phyloP scores from a whole-genome alignment of 1,140 invertebrate species.

The Eciton burchellii region DNA sequence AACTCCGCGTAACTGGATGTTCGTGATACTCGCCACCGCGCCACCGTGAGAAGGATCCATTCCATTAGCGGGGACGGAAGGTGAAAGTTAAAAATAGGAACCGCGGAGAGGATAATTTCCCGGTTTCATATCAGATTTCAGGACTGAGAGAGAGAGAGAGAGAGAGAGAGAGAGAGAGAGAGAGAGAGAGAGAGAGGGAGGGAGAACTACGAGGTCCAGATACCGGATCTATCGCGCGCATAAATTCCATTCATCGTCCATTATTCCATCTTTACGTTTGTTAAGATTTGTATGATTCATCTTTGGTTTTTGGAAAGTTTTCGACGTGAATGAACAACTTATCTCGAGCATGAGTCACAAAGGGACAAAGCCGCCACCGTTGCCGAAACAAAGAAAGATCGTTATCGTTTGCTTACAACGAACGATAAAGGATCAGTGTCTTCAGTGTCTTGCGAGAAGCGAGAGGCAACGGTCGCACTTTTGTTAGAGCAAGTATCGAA shows the following conservation, averaged over 20 bases:
- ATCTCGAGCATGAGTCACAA: too few relatives aligned
- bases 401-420: too few relatives aligned
- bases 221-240: constrained; percentile 17
- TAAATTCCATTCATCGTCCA: background rate
- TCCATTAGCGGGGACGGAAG: constrained; percentile 13
- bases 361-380: too few relatives aligned
- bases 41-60: background rate
- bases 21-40: constrained; percentile 5
- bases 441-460: too few relatives aligned
- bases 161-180: too few relatives aligned
- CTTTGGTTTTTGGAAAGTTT: too few relatives aligned
- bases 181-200: background rate
- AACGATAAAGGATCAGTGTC: too few relatives aligned
- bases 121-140: constrained; percentile 26
- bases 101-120: background rate
- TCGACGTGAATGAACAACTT: too few relatives aligned
- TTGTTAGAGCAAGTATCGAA: too few relatives aligned
- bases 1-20: constrained; percentile 15
- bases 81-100: constrained; percentile 9
- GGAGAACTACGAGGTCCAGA: constrained; percentile 31
- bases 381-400: too few relatives aligned
- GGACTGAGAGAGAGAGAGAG: background rate
- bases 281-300: too few relatives aligned
- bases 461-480: too few relatives aligned
- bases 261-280: constrained; percentile 4